phyloP scores from a whole-genome alignment of 2,113 vertebrate genomes.

The Morphnarchus princeps region DNA sequence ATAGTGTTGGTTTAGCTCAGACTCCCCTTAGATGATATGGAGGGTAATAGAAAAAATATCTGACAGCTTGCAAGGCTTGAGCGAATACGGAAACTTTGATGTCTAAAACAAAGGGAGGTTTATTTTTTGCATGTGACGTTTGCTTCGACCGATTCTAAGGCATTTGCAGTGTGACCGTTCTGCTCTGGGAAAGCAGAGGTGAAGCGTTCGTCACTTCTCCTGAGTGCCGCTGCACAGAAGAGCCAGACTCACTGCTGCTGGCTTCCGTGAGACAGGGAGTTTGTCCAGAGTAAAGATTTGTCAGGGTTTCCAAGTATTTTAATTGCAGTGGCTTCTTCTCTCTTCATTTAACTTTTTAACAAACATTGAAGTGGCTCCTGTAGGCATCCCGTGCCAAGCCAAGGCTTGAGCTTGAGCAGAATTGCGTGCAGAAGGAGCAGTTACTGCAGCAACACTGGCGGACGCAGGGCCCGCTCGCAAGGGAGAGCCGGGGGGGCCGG shows the following conservation, averaged over 20 bases:
- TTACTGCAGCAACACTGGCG: neutral
- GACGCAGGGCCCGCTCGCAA: neutral
- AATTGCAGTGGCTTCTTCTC: neutral
- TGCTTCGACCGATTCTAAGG: accelerated
- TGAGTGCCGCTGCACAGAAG: accelerated
- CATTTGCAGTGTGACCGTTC: neutral
- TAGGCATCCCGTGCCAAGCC: neutral
- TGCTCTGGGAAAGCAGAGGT: neutral
- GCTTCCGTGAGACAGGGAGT: neutral
- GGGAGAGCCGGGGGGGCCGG: accelerated
- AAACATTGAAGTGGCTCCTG: neutral
- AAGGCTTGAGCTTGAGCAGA: neutral
- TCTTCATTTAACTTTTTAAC: neutral
- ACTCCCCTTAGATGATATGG: neutral
- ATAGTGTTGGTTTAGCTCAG: accelerated
- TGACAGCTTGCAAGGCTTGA: neutral
- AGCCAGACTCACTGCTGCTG: neutral
- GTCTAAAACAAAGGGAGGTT: neutral
- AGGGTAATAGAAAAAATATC: neutral
- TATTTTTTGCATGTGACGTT: neutral
- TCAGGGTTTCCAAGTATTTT: neutral
- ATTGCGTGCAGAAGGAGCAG: neutral
- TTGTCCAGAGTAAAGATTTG: neutral
- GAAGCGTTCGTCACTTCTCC: neutral
- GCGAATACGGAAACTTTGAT: neutral